A percentile compares a stretch with the other conserved stretches of the same genome.
phyloP scores from a whole-genome alignment of 2,113 vertebrate species.

The Sapajus apella region DNA sequence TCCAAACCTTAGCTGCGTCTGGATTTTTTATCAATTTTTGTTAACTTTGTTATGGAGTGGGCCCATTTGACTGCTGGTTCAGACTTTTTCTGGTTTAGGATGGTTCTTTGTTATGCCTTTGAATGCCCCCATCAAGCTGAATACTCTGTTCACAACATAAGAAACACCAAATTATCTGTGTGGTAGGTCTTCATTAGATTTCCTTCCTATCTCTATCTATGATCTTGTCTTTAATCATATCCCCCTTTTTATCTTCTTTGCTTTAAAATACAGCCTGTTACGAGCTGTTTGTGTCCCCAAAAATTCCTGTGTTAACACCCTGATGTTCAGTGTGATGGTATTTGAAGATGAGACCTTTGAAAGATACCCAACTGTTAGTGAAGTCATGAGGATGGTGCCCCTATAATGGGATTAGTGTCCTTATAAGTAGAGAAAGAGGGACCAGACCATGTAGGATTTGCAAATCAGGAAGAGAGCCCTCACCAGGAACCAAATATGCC shows the following conservation, averaged over 20 bases:
- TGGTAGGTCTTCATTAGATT: background rate
- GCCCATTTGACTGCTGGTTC: background rate
- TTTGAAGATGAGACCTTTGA: background rate
- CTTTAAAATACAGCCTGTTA: background rate
- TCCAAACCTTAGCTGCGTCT: background rate
- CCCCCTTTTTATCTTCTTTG: background rate
- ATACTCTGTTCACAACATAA: background rate
- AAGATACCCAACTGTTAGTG: background rate
- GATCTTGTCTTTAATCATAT: background rate
- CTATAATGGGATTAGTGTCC: background rate
- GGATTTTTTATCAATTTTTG: background rate
- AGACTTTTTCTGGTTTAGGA: background rate
- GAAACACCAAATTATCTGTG: background rate
- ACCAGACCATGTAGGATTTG: background rate
- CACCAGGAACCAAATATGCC: background rate
- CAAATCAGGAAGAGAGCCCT: background rate
- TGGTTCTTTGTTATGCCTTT: background rate
- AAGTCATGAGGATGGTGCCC: background rate
- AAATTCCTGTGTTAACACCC: background rate
- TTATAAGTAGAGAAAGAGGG: background rate
- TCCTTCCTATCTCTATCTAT: background rate
- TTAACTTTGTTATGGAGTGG: background rate
- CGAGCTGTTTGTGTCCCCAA: background rate
- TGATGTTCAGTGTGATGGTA: background rate
- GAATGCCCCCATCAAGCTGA: background rate